These are phyloP conservation scores for Megaceryle alcyon DNA, from an alignment of 2,797 vertebrate species.

Conservation along the genomic window DNA sequence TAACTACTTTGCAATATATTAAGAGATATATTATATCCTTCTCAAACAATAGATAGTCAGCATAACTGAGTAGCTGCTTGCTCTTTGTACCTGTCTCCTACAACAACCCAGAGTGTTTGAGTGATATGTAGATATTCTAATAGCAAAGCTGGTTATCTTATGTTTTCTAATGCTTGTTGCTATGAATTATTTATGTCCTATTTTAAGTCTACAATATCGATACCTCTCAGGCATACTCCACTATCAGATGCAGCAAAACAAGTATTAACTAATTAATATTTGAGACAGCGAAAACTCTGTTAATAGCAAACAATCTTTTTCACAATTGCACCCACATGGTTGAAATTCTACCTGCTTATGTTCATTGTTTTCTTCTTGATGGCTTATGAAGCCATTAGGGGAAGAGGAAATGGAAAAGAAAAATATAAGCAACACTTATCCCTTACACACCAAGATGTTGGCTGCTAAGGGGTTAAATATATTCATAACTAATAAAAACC, in stretches of 20 bases:
- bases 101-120: background rate
- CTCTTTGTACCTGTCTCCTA: background rate
- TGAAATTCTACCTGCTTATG: background rate
- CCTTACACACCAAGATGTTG: background rate
- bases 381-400: background rate
- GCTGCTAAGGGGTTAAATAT: background rate
- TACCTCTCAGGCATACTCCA: constrained; percentile 3
- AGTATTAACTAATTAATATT: constrained; percentile 20
- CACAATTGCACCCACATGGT: background rate
- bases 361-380: background rate
- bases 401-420: background rate
- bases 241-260: constrained; percentile 2
- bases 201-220: constrained; percentile 1
- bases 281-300: background rate
- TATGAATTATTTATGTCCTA: constrained; percentile 33
- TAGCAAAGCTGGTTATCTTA: background rate
- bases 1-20: background rate
- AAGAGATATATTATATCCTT: background rate
- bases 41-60: background rate
- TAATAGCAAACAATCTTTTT: background rate
- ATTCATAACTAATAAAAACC: background rate
- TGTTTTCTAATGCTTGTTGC: constrained; percentile 14
- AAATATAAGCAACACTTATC: background rate
- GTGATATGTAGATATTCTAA: background rate
- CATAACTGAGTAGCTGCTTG: background rate